Percentiles rank a stretch among this genome's conserved stretches.
phyloP scores from a whole-genome alignment of 2,888 invertebrate genomes.

The Drosophila recens region DNA sequence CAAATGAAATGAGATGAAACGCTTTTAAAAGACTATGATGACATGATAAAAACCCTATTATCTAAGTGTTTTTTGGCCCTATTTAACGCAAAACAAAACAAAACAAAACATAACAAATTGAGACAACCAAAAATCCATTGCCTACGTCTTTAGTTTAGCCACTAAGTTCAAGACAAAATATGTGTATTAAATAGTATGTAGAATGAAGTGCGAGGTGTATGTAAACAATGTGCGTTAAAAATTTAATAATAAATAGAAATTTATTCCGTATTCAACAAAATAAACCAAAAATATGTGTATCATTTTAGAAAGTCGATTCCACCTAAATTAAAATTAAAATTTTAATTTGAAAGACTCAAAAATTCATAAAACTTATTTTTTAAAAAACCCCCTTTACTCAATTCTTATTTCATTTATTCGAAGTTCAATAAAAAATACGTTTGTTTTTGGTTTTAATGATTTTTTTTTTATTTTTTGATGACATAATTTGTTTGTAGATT shows the following conservation, averaged over 20 bases:
- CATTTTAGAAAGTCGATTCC: too few relatives aligned
- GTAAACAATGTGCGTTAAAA: constrained; percentile 77
- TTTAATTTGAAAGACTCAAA: too few relatives aligned
- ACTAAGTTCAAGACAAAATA: constrained; percentile 76
- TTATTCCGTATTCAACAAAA: constrained; percentile 70
- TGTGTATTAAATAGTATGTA: constrained; percentile 79
- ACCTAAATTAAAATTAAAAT: too few relatives aligned
- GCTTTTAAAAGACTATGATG: constrained; percentile 69
- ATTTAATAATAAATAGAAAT: constrained; percentile 70
- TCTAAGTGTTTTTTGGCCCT: constrained; percentile 52
- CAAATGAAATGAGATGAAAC: constrained; percentile 20
- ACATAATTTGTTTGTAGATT: constrained; percentile 58
- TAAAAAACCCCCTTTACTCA: neutral
- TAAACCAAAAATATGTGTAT: neutral
- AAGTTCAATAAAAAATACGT: constrained; percentile 4
- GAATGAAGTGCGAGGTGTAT: constrained; percentile 61
- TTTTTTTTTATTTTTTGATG: constrained; percentile 62
- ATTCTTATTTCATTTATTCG: neutral
- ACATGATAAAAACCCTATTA: constrained; percentile 29
- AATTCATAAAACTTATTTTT: neutral
- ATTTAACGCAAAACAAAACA: constrained; percentile 19
- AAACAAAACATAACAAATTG: constrained; percentile 7
- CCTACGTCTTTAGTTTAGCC: constrained; percentile 75
- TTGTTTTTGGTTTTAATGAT: constrained; percentile 60
- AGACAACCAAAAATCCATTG: constrained; percentile 54